Conservation (phyloP, 2,888 invertebrate genomes). For the Calameuta pallipes region DNA sequence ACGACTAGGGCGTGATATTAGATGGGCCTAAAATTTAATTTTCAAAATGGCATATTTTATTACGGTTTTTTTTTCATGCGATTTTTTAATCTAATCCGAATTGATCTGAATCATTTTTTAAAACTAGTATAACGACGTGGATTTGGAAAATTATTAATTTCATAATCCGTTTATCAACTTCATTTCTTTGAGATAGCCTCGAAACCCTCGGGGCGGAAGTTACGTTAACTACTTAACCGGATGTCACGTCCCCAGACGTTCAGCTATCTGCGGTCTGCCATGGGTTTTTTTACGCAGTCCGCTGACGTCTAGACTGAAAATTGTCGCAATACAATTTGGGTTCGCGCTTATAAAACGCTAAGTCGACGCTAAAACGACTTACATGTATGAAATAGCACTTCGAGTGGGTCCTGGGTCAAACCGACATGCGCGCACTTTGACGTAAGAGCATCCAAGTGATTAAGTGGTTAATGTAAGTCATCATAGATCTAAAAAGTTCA, state of each 20-base stretch:
- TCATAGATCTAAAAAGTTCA: background rate
- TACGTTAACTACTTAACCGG: background rate
- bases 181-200: background rate
- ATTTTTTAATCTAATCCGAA: background rate
- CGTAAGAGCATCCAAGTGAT: too few species aligned
- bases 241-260: too few species aligned
- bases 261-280: too few species aligned
- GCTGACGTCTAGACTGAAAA: too few species aligned
- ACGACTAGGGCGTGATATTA: background rate
- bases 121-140: background rate
- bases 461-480: background rate
- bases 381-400: too few species aligned
- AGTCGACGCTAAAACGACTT: too few species aligned
- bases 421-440: too few species aligned
- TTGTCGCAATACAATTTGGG: too few species aligned
- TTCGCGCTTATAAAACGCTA: too few species aligned
- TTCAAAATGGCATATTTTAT: background rate
- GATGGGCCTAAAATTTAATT: background rate
- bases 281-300: too few species aligned
- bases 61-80: background rate
- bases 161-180: background rate
- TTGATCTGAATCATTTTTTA: background rate
- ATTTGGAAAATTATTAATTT: background rate
- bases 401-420: too few species aligned
- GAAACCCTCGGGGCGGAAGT: background rate